Conservation (phyloP, 2,888 invertebrate species). For the Parapristionchus giblindavisi region DNA sequence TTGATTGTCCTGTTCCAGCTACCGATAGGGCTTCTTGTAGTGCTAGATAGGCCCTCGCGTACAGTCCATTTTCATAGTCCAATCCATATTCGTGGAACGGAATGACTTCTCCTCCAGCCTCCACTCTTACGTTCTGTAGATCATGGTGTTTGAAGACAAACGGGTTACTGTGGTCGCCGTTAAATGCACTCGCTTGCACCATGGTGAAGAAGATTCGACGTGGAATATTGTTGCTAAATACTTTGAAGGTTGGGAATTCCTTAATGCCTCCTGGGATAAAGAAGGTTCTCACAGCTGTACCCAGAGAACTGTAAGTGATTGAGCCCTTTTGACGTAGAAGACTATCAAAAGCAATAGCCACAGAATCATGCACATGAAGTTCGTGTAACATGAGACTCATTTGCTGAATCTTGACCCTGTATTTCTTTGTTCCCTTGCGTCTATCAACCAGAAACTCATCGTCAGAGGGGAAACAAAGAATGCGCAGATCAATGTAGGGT, state of each 20-base stretch:
- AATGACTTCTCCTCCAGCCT: conserved; percentile 8
- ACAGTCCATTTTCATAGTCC: not conserved
- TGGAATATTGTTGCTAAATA: not conserved
- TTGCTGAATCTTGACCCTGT: not conserved
- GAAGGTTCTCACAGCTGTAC: not conserved
- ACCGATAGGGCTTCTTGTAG: not conserved
- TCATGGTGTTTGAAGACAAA: not conserved
- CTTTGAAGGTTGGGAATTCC: not conserved
- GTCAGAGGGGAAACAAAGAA: conserved; percentile 1
- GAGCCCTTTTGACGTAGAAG: not conserved
- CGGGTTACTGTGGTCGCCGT: not conserved
- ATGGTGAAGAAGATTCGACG: conserved; percentile 14
- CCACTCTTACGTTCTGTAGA: not conserved
- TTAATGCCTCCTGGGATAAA: not conserved
- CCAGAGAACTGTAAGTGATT: not conserved
- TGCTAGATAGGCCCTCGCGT: not conserved
- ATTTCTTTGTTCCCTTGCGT: not conserved
- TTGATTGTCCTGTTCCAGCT: not conserved
- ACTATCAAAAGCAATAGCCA: not conserved
- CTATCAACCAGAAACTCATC: conserved; percentile 20
- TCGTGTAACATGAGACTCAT: conserved; percentile 11
- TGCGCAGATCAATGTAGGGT: not conserved
- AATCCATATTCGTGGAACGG: not conserved
- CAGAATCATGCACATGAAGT: not conserved
- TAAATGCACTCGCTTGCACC: not conserved